A percentile compares a stretch with the other conserved stretches of the same genome.
These are phyloP conservation scores for Hoplodrina ambigua DNA, from an alignment of 2,888 invertebrate species.

Conservation along the genomic window DNA sequence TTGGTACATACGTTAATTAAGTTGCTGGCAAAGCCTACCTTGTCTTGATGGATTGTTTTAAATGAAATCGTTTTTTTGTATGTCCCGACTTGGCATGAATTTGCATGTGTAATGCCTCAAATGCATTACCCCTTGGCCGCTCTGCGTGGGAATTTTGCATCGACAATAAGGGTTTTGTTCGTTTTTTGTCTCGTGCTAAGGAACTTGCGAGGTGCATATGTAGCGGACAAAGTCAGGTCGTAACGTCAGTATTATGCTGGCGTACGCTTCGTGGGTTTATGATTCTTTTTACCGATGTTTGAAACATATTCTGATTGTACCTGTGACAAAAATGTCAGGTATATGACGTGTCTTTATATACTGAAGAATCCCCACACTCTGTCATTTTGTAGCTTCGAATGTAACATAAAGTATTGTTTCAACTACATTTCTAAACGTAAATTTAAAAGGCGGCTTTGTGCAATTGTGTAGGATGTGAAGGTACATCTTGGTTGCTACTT, in stretches of 20 bases:
- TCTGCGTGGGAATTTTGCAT: conserved; percentile 81
- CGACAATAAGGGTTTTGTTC: conserved; percentile 71
- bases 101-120: conserved; percentile 85
- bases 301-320: conserved; percentile 35
- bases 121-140: conserved; percentile 78
- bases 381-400: neutral
- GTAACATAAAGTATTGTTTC: conserved; percentile 6
- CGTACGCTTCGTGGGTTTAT: conserved; percentile 44
- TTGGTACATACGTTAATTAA: conserved; percentile 81
- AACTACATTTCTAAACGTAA: conserved; percentile 42
- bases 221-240: conserved; percentile 61
- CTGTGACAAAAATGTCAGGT: conserved; percentile 15
- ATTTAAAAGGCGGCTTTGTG: conserved; percentile 48
- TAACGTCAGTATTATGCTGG: conserved; percentile 65
- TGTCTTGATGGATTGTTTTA: conserved; percentile 84
- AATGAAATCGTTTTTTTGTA: conserved; percentile 80
- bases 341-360: conserved; percentile 20
- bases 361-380: conserved; percentile 14
- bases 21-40: conserved; percentile 79
- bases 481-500: conserved; percentile 79
- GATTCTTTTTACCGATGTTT: conserved; percentile 30
- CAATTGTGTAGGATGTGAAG: conserved; percentile 57
- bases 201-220: conserved; percentile 67
- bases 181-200: conserved; percentile 83
- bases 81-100: conserved; percentile 80